Conservation (phyloP, 2,113 vertebrate species). For the Sebastes schlegelii region DNA sequence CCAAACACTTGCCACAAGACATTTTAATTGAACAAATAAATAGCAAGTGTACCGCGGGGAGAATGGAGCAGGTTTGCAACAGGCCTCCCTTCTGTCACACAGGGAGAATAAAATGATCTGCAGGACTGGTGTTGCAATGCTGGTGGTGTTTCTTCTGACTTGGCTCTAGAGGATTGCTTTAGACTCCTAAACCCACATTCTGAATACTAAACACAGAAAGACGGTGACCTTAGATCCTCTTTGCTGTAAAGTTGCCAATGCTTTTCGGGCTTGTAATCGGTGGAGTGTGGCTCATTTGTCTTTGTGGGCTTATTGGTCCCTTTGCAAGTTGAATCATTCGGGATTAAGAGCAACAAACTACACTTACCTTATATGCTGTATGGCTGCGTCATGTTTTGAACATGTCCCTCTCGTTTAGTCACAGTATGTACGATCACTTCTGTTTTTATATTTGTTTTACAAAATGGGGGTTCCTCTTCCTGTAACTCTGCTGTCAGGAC, state of each 20-base stretch:
- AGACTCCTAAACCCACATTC: constrained; percentile 61
- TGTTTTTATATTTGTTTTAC: not conserved
- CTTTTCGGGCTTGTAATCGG: constrained; percentile 20
- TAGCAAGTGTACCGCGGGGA: constrained; percentile 52
- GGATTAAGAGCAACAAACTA: constrained; percentile 26
- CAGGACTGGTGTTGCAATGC: constrained; percentile 71
- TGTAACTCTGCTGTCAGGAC: not conserved
- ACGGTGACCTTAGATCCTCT: constrained; percentile 64
- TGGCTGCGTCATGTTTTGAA: not conserved
- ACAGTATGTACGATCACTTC: not conserved
- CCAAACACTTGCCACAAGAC: constrained; percentile 57
- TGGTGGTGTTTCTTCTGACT: constrained; percentile 65
- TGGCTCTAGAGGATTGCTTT: constrained; percentile 61
- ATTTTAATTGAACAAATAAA: constrained; percentile 78
- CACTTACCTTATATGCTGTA: not conserved
- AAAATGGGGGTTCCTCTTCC: not conserved
- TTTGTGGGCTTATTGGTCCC: constrained; percentile 35
- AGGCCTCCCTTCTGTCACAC: constrained; percentile 59
- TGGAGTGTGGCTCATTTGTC: constrained; percentile 39
- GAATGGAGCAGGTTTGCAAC: constrained; percentile 49
- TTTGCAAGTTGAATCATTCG: constrained; percentile 26
- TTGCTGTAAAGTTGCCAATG: constrained; percentile 48
- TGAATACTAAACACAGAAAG: constrained; percentile 68
- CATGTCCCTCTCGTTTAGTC: not conserved
- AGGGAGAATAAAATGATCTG: constrained; percentile 62